Evolutionary conservation across 2,113 vertebrate genomes (phyloP), one percentile per base, ranked within the genome.

Genomic region (Psilopogon haemacephalus): DNA sequence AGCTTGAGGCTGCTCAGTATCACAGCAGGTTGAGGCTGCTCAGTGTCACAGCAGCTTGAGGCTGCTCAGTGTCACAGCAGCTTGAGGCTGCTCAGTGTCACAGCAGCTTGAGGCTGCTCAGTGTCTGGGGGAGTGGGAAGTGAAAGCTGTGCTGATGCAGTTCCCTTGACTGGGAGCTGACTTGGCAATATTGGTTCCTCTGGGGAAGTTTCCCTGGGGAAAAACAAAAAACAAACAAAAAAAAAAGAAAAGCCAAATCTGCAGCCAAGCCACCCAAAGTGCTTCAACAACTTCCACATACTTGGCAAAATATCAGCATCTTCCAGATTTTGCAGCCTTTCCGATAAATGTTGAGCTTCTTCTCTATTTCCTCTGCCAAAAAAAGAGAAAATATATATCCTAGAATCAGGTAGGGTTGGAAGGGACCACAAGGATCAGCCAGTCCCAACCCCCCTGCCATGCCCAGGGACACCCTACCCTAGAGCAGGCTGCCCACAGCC

Each of bases 301-400:
- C 99, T 98, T 99, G 99, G 96, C 99, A 99, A 96, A 99, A 99
- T 81, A 99, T 99, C 63, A 99, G 98, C 99, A 99, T 98, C 97
- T 99, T 99, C 98, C 99, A 99, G 96, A 99, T 99, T 94, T 96
- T 99, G 95, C 99, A 99, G 91, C 99, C 99, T 96, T 98, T 99
- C 81, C 98, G 98, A 95, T 99, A 99, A 80, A 98, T 87, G 60
- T 97, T 98, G 86, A 99, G 97, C 91, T 99, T 99, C 97, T 99
- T 99, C 97, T 99, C 99, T 46, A 99, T 99, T 97, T 99, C 99
- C 96, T 99, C 99, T 99, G 97, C 1, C 38, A 90, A 60, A 80
- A 62, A 48, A 67, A 44, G 15, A n/a, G 10, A 48, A 24, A 9
- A 24, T n/a, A 9, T 15, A 21, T 19, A 30, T n/a, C n/a, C n/a